Evolutionary conservation across 2,797 vertebrate species (phyloP).

Genomic region (Ptychadena robeensis): DNA sequence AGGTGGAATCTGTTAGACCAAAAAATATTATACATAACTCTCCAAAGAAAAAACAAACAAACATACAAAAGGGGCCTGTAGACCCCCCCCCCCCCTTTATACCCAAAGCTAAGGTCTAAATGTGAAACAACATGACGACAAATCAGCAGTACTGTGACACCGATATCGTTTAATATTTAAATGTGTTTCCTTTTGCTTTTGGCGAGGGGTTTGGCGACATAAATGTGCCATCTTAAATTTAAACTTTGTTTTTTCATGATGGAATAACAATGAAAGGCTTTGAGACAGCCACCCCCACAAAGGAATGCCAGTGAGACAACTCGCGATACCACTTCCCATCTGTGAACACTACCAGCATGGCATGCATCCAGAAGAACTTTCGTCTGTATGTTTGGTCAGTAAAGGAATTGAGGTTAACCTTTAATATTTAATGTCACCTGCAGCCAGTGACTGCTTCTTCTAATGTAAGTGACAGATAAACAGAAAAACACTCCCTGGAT

Average conservation of each 20-base stretch:
- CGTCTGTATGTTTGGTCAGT: slow-evolving; percentile 78
- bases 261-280: slow-evolving; percentile 45
- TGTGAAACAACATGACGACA: slow-evolving; percentile 3
- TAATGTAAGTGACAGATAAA: slow-evolving; percentile 86
- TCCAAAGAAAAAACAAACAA: not conserved
- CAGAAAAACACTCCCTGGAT: slow-evolving; percentile 79
- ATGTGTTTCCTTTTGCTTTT: slow-evolving; percentile 41
- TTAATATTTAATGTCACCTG: slow-evolving; percentile 89
- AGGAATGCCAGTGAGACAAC: slow-evolving; percentile 54
- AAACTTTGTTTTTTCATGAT: slow-evolving; percentile 42
- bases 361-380: slow-evolving; percentile 73
- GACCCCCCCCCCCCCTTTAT: not conserved
- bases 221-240: slow-evolving; percentile 24
- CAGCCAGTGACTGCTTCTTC: slow-evolving; percentile 78
- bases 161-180: slow-evolving; percentile 12
- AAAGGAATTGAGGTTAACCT: slow-evolving; percentile 80
- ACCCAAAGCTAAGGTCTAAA: not conserved
- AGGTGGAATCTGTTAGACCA: not conserved
- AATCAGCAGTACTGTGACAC: slow-evolving; percentile 39
- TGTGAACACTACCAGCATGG: slow-evolving; percentile 69
- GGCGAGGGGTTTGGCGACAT: slow-evolving; percentile 27
- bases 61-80: not conserved
- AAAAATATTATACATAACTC: not conserved
- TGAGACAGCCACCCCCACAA: slow-evolving; percentile 43
- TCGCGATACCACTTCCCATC: slow-evolving; percentile 58